These are phyloP conservation scores for Saxidomus purpurata DNA, from an alignment of 1,140 invertebrate species.

Conservation along the genomic window DNA sequence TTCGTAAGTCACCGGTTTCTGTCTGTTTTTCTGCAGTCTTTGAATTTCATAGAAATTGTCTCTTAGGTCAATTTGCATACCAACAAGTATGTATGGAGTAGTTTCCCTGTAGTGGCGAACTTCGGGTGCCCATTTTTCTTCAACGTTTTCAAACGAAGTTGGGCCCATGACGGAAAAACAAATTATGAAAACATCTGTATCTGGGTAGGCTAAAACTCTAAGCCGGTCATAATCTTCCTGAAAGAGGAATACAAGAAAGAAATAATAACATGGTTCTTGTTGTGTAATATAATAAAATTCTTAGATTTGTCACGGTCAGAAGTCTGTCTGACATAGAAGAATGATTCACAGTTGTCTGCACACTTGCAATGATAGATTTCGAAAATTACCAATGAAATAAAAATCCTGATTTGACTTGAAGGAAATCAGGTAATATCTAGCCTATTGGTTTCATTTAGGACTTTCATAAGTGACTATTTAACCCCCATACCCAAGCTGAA, in stretches of 20 bases:
- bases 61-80: slow-evolving; percentile 84
- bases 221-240: slow-evolving; percentile 98
- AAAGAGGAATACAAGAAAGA: slow-evolving; percentile 50
- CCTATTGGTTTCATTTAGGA: no score
- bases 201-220: slow-evolving; percentile 97
- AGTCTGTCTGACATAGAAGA: no score
- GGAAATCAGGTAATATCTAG: no score
- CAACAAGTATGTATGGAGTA: slow-evolving; percentile 95
- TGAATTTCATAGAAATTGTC: slow-evolving; percentile 89
- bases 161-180: slow-evolving; percentile 99
- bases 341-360: no score
- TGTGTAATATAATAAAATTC: no score
- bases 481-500: no score
- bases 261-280: no score
- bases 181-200: slow-evolving; percentile 99
- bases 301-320: no score
- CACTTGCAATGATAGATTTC: no score
- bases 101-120: slow-evolving; percentile 90
- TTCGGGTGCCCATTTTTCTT: slow-evolving; percentile 92
- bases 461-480: no score
- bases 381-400: no score
- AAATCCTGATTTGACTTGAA: no score
- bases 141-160: slow-evolving; percentile 98
- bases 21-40: slow-evolving; percentile 94
- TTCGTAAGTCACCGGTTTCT: slow-evolving; percentile 91